phyloP scores from a whole-genome alignment of 1,140 invertebrate species.

The Drosophila arizonae region DNA sequence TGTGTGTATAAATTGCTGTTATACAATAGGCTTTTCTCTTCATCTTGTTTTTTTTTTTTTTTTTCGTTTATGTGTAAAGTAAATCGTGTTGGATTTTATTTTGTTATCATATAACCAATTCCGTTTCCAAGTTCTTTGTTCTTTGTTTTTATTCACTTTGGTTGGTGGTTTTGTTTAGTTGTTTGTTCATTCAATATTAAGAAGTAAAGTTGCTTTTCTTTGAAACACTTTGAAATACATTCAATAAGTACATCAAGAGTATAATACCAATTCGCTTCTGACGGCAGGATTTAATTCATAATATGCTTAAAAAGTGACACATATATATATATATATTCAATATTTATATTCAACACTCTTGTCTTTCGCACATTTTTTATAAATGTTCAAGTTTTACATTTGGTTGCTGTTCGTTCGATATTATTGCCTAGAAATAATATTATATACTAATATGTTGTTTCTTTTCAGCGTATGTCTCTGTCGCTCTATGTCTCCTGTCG shows the following conservation, averaged over 20 bases:
- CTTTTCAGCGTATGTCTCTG: conserved; percentile 8
- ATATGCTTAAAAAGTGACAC: conserved; percentile 70
- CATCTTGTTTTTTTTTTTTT: not conserved
- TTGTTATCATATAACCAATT: conserved; percentile 62
- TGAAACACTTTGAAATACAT: conserved; percentile 45
- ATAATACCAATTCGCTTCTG: conserved; percentile 72
- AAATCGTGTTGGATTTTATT: conserved; percentile 59
- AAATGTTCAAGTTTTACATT: conserved; percentile 51
- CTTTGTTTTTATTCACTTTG: conserved; percentile 19
- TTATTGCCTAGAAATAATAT: conserved; percentile 64
- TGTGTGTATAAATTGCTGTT: conserved; percentile 34
- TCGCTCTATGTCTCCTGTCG: conserved; percentile 46
- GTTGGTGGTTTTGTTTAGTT: conserved; percentile 71
- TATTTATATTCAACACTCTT: conserved; percentile 35
- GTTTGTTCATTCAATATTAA: conserved; percentile 39
- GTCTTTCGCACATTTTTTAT: conserved; percentile 50
- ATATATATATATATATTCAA: conserved; percentile 59
- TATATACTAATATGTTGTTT: conserved; percentile 66
- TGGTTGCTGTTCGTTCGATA: conserved; percentile 34
- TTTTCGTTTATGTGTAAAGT: conserved; percentile 50
- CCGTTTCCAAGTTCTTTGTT: conserved; percentile 52
- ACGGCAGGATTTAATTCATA: conserved; percentile 79
- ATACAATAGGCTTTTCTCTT: conserved; percentile 15
- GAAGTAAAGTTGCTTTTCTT: conserved; percentile 49
- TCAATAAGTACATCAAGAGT: conserved; percentile 37